Percentiles rank a stretch among this genome's conserved stretches.
Conservation (phyloP, 2,797 vertebrate species). For the Typhlichthys eigenmanni region DNA sequence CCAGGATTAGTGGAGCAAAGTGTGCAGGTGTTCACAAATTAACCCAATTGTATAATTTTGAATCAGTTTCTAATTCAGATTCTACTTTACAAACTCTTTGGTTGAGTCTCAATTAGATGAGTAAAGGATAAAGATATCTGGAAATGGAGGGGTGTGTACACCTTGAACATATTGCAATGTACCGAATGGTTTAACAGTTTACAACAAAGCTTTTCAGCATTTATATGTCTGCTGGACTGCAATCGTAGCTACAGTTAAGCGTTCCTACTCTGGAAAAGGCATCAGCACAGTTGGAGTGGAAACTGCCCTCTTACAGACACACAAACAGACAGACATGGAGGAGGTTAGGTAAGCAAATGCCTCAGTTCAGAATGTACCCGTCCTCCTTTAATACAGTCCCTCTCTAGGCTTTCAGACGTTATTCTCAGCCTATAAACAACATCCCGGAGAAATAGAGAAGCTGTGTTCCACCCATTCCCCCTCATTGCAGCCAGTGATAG, state of each 20-base stretch:
- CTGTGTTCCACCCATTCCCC: constrained; percentile 44
- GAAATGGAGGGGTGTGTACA: not conserved
- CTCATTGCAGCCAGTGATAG: constrained; percentile 49
- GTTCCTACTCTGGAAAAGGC: constrained; percentile 29
- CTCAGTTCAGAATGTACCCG: constrained; percentile 35
- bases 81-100: no score
- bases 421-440: constrained; percentile 55
- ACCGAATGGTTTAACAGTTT: not conserved
- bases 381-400: constrained; percentile 19
- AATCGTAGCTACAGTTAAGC: constrained; percentile 5
- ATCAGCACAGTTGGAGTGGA: constrained; percentile 17
- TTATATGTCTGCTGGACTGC: not conserved
- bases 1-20: no score
- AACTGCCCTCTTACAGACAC: constrained; percentile 18
- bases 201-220: not conserved
- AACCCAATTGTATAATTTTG: no score
- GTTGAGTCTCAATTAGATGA: no score
- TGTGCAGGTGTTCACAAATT: no score
- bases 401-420: constrained; percentile 39
- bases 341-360: constrained; percentile 29
- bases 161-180: not conserved
- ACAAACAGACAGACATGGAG: constrained; percentile 17
- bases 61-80: not conserved
- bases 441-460: constrained; percentile 51
- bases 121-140: no score